Evolutionary conservation across 2,797 vertebrate species (phyloP).

Genomic region (Eulemur mongoz): DNA sequence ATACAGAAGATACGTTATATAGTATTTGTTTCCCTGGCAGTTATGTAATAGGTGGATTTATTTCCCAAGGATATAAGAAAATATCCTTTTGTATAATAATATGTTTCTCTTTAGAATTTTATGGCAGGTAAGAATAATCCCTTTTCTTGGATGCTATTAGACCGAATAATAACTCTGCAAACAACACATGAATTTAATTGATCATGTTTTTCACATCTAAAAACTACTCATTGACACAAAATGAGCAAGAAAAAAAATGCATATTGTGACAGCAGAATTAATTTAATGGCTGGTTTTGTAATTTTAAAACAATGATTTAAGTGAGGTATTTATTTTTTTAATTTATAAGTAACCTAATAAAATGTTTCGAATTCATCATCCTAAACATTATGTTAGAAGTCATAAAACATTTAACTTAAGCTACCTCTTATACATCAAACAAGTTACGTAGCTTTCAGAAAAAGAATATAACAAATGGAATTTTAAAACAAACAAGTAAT

Average conservation of each 20-base stretch:
- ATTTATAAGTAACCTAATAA: neutral
- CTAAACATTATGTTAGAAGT: neutral
- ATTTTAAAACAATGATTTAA: neutral
- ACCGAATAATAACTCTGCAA: neutral
- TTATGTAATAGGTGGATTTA: neutral
- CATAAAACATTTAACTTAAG: neutral
- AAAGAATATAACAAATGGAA: neutral
- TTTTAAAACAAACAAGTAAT: neutral
- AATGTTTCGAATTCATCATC: neutral
- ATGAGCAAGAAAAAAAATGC: neutral
- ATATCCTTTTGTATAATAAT: neutral
- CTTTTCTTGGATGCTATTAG: neutral
- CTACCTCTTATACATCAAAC: neutral
- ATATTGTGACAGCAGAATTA: neutral
- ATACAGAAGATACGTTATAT: neutral
- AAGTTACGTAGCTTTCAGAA: neutral
- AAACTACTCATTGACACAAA: neutral
- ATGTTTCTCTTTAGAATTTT: slow-evolving; percentile 8
- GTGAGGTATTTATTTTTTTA: neutral
- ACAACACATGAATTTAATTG: neutral
- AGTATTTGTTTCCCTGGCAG: neutral
- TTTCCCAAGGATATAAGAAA: neutral
- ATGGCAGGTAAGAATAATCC: neutral
- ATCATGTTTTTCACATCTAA: neutral
- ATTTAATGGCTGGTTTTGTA: neutral